Evolutionary conservation across 2,888 invertebrate genomes (phyloP).

Genomic region (Nemapogon koenigi): DNA sequence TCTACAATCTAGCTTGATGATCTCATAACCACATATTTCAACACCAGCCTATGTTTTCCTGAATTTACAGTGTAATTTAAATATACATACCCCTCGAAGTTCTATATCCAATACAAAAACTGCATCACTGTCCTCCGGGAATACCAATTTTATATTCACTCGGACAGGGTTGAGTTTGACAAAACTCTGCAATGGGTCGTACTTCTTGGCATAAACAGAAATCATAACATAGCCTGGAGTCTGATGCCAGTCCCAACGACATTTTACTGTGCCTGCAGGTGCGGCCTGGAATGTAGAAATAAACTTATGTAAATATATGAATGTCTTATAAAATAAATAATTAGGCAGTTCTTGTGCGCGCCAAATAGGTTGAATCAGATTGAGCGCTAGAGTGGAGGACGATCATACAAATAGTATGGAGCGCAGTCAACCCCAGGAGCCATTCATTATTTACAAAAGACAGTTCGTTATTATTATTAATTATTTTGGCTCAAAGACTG

Average conservation of each 20-base stretch:
- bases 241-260: slow-evolving; percentile 96
- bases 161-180: slow-evolving; percentile 87
- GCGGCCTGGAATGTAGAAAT: slow-evolving; percentile 43
- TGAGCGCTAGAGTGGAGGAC: too few species aligned
- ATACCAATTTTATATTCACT: slow-evolving; percentile 75
- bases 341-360: not conserved
- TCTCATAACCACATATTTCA: too few species aligned
- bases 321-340: not conserved
- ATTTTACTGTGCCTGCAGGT: slow-evolving; percentile 66
- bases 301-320: not conserved
- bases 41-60: too few species aligned
- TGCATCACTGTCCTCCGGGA: slow-evolving; percentile 76
- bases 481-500: not conserved
- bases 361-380: not conserved
- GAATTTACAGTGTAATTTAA: too few species aligned
- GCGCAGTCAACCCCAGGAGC: too few species aligned
- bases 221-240: slow-evolving; percentile 84
- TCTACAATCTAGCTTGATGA: too few species aligned
- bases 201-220: slow-evolving; percentile 90
- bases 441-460: too few species aligned
- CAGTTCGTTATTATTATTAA: too few species aligned
- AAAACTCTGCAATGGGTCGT: slow-evolving; percentile 76
- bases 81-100: slow-evolving; percentile 75
- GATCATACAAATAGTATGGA: too few species aligned
- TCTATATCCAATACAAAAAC: slow-evolving; percentile 79